These are phyloP conservation scores for Vipera ursinii DNA, from an alignment of 2,797 vertebrate genomes.

Conservation along the genomic window DNA sequence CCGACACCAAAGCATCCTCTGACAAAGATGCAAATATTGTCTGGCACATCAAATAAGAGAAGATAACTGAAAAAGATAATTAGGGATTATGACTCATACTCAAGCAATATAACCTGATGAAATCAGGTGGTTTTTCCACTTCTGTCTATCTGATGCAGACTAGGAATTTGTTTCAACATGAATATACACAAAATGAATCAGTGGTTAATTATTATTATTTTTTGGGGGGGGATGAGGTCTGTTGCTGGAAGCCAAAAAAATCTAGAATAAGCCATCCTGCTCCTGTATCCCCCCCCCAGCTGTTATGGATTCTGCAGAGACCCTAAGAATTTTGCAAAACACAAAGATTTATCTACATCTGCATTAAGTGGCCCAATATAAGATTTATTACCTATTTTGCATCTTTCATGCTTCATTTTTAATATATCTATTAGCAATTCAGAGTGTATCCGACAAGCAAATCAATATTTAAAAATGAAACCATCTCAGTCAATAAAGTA, in stretches of 20 bases:
- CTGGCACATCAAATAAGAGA: background rate
- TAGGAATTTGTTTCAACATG: background rate
- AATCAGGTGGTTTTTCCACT: background rate
- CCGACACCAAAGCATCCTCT: background rate
- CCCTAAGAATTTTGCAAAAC: background rate
- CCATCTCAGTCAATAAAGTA: background rate
- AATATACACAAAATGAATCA: background rate
- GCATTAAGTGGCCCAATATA: background rate
- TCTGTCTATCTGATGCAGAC: background rate
- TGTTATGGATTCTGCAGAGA: background rate
- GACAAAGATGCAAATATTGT: background rate
- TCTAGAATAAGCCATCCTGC: background rate
- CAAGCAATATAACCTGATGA: background rate
- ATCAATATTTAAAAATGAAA: background rate
- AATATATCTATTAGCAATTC: background rate
- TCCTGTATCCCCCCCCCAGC: background rate
- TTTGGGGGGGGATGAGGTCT: rapidly evolving
- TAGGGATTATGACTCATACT: background rate
- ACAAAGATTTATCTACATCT: background rate
- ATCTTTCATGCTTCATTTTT: background rate
- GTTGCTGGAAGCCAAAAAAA: background rate
- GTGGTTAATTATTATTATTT: background rate
- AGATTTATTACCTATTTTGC: background rate
- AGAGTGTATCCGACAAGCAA: background rate
- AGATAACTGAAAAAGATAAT: background rate